Percentiles rank a stretch among this genome's conserved stretches.
phyloP scores from a whole-genome alignment of 2,888 invertebrate genomes.

The Luperina testacea region DNA sequence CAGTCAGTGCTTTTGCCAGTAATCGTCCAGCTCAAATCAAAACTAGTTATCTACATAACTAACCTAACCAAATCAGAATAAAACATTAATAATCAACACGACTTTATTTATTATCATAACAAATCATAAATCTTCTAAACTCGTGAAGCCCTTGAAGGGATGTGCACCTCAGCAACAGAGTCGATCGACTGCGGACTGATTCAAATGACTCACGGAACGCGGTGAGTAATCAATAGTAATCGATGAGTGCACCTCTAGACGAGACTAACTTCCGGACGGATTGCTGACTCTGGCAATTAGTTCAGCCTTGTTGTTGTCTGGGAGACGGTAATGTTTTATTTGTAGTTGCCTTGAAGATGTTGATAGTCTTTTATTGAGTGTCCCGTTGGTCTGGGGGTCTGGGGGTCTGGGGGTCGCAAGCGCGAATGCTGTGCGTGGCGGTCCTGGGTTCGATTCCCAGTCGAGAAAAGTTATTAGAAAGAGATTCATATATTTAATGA shows the following conservation, averaged over 20 bases:
- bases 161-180: slow-evolving; percentile 23
- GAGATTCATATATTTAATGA: too few relatives aligned
- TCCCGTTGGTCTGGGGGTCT: too few relatives aligned
- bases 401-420: too few relatives aligned
- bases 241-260: slow-evolving; percentile 40
- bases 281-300: slow-evolving; percentile 64
- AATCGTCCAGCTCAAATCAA: too few relatives aligned
- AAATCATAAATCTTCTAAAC: neutral
- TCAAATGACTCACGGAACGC: slow-evolving; percentile 58
- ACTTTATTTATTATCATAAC: neutral
- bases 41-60: neutral
- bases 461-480: too few relatives aligned
- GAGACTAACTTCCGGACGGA: slow-evolving; percentile 52
- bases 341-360: neutral
- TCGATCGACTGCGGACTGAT: slow-evolving; percentile 43
- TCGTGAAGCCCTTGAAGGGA: slow-evolving; percentile 23
- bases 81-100: neutral
- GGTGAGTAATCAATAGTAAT: slow-evolving; percentile 42
- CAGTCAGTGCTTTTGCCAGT: too few relatives aligned
- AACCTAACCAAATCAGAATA: neutral
- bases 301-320: slow-evolving; percentile 56
- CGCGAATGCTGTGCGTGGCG: too few relatives aligned
- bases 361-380: too few relatives aligned
- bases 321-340: slow-evolving; percentile 11
- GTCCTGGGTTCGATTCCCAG: too few relatives aligned